phyloP scores from a whole-genome alignment of 2,113 vertebrate genomes.

The Brachyhypopomus gauderio region DNA sequence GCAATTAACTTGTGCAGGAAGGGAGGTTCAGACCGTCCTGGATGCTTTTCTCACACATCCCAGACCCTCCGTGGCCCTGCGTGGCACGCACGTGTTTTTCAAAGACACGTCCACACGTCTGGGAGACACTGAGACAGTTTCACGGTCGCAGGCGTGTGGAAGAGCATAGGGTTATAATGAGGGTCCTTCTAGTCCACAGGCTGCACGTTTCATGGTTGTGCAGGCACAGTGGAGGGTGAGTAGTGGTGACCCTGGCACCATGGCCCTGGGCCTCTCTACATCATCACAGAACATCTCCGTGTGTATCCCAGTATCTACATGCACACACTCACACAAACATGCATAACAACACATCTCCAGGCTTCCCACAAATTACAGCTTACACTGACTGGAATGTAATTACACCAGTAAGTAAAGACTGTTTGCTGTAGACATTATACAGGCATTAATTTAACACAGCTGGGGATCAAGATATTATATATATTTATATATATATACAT shows the following conservation, averaged over 20 bases:
- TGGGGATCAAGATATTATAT: no score
- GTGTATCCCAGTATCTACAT: background rate
- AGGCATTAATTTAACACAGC: background rate
- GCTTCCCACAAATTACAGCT: background rate
- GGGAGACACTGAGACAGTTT: background rate
- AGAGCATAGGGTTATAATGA: background rate
- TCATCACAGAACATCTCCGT: background rate
- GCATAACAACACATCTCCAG: background rate
- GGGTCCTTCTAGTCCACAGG: background rate
- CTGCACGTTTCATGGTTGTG: no score
- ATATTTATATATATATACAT: background rate
- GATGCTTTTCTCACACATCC: slow-evolving; percentile 24
- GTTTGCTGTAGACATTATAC: background rate
- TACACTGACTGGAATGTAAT: background rate
- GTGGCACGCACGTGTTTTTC: slow-evolving; percentile 6
- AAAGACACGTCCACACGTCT: background rate
- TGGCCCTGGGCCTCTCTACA: background rate
- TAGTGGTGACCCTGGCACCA: no score
- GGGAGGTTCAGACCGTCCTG: slow-evolving; percentile 36
- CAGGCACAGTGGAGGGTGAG: no score
- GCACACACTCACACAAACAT: background rate
- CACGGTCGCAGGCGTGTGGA: background rate
- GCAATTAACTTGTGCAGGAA: slow-evolving; percentile 37
- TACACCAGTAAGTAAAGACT: background rate
- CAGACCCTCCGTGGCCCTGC: background rate